These are phyloP conservation scores for Clarias pachynema DNA, from an alignment of 2,797 vertebrate species.

Conservation along the genomic window DNA sequence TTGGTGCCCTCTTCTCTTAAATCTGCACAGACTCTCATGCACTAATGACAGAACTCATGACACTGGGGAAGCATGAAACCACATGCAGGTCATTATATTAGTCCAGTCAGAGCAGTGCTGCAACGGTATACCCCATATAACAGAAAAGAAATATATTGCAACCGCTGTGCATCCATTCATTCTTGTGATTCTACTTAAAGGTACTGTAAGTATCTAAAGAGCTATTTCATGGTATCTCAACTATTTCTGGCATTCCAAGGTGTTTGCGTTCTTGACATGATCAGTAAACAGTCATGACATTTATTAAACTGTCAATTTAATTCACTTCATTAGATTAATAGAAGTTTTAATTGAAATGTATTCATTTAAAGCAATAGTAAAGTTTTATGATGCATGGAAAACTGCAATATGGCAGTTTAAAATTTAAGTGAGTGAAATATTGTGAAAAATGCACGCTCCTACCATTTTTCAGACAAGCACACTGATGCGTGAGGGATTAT, in stretches of 20 bases:
- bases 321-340: neutral
- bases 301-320: constrained; percentile 41
- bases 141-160: neutral
- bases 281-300: constrained; percentile 22
- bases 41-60: constrained; percentile 65
- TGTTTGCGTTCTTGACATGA: constrained; percentile 13
- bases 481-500: constrained; percentile 7
- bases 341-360: neutral
- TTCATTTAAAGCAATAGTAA: neutral
- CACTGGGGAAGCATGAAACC: constrained; percentile 57
- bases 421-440: neutral
- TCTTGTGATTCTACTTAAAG: constrained; percentile 4
- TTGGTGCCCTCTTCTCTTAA: constrained; percentile 50
- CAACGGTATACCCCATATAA: constrained; percentile 1
- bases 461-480: neutral
- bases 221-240: neutral
- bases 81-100: constrained; percentile 43
- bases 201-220: neutral
- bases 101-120: constrained; percentile 19
- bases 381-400: neutral
- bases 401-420: neutral
- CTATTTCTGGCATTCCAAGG: constrained; percentile 3
- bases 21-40: constrained; percentile 63
- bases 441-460: constrained; percentile 1
- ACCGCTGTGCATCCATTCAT: neutral